A percentile compares a stretch with the other conserved stretches of the same genome.
These are phyloP conservation scores for Cerceris ruficornis DNA, from an alignment of 2,888 invertebrate species.

Conservation along the genomic window DNA sequence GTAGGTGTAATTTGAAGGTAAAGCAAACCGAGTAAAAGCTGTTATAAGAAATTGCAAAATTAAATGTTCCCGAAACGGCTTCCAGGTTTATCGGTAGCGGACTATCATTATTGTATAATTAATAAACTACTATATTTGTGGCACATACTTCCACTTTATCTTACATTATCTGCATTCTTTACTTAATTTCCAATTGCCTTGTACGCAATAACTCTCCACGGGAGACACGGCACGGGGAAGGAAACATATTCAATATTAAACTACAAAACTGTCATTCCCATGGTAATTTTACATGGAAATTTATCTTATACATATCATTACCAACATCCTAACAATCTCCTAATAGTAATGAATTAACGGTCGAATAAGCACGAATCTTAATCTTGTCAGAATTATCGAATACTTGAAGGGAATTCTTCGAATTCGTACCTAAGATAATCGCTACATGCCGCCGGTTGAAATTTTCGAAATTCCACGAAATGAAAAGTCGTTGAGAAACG, in stretches of 20 bases:
- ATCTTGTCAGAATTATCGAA: no score
- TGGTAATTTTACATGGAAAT: no score
- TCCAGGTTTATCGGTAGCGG: not conserved
- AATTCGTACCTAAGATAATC: no score
- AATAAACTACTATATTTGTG: not conserved
- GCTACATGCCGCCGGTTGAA: no score
- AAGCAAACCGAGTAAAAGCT: not conserved
- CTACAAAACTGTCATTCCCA: no score
- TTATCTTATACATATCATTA: no score
- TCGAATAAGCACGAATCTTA: no score
- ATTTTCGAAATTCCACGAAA: not conserved
- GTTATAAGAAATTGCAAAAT: slow-evolving; percentile 15
- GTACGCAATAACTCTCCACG: not conserved
- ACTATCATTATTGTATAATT: not conserved
- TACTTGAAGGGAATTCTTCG: no score
- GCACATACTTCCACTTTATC: not conserved
- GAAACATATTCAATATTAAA: no score
- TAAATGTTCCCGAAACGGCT: slow-evolving; percentile 4
- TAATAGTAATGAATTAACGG: no score
- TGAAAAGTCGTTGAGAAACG: not conserved
- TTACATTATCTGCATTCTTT: not conserved
- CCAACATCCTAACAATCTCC: no score
- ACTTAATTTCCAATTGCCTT: not conserved
- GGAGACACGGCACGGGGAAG: no score
- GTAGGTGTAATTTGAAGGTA: slow-evolving; percentile 1